Conservation (phyloP, 1,140 invertebrate genomes). For the Chrysoperla carnea region DNA sequence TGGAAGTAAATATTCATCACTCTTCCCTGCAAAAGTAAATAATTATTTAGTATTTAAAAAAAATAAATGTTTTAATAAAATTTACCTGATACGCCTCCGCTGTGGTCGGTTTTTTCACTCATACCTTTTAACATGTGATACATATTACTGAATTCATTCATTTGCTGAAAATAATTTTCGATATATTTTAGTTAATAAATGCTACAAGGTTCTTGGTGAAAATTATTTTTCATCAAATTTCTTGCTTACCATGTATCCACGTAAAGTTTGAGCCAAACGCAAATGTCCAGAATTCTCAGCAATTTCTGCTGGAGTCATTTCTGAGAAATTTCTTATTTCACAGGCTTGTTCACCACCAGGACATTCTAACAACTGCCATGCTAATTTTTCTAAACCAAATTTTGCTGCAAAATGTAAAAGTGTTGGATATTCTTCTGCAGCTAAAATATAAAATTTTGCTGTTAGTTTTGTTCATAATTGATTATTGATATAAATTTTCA, state of each 20-base stretch:
- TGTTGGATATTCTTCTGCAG: conserved; percentile 68
- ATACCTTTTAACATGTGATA: conserved; percentile 69
- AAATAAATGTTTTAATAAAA: conserved; percentile 8
- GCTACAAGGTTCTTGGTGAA: too few species aligned
- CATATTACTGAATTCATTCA: conserved; percentile 66
- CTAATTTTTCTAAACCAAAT: conserved; percentile 66
- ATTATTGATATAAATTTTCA: neutral
- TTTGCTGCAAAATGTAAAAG: conserved; percentile 73
- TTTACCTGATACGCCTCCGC: conserved; percentile 26
- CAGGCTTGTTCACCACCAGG: conserved; percentile 64
- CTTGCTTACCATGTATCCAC: conserved; percentile 49
- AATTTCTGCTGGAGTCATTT: conserved; percentile 60
- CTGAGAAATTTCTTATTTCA: conserved; percentile 58
- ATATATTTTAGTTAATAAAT: too few species aligned
- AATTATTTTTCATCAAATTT: neutral
- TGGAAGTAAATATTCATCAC: conserved; percentile 32
- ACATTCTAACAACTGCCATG: conserved; percentile 65
- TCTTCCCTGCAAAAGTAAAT: conserved; percentile 9
- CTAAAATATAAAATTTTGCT: conserved; percentile 19
- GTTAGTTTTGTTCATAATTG: neutral
- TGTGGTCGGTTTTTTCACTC: conserved; percentile 30
- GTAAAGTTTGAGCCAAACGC: conserved; percentile 48
- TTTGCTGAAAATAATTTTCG: conserved; percentile 27
- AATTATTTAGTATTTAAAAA: neutral
- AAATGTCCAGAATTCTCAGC: conserved; percentile 53